Evolutionary conservation across 2,888 invertebrate genomes (phyloP).

Genomic region (Hypsopygia costalis): DNA sequence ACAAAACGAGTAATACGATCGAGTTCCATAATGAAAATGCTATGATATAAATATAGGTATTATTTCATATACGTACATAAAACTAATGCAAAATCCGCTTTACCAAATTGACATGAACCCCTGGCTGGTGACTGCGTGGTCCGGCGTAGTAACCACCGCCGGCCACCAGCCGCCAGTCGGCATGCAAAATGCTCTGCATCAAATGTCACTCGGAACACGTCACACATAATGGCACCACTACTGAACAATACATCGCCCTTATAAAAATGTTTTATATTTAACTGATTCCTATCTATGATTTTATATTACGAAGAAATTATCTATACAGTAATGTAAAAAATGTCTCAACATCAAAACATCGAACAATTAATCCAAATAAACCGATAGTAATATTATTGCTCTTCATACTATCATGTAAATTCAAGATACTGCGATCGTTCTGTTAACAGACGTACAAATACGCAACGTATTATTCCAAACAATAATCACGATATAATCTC

Average conservation of each 20-base stretch:
- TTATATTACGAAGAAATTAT: slow-evolving; percentile 52
- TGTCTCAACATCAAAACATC: slow-evolving; percentile 47
- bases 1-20: slow-evolving; percentile 6
- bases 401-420: slow-evolving; percentile 37
- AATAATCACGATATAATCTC: slow-evolving; percentile 41
- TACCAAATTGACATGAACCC: slow-evolving; percentile 7
- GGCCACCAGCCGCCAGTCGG: neutral
- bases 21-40: slow-evolving; percentile 3
- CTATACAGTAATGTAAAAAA: slow-evolving; percentile 56
- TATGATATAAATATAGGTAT: slow-evolving; percentile 9
- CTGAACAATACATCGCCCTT: slow-evolving; percentile 50
- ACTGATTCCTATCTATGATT: slow-evolving; percentile 58
- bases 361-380: slow-evolving; percentile 46
- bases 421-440: slow-evolving; percentile 33
- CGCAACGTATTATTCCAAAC: slow-evolving; percentile 14
- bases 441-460: slow-evolving; percentile 28
- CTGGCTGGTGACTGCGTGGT: slow-evolving; percentile 9
- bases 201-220: slow-evolving; percentile 34
- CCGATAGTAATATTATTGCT: slow-evolving; percentile 54
- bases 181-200: slow-evolving; percentile 18
- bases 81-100: slow-evolving; percentile 18
- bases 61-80: slow-evolving; percentile 15
- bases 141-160: neutral
- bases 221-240: slow-evolving; percentile 67
- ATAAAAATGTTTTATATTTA: slow-evolving; percentile 46